Conservation (phyloP, 2,888 invertebrate genomes). For the Sesamia inferens region DNA sequence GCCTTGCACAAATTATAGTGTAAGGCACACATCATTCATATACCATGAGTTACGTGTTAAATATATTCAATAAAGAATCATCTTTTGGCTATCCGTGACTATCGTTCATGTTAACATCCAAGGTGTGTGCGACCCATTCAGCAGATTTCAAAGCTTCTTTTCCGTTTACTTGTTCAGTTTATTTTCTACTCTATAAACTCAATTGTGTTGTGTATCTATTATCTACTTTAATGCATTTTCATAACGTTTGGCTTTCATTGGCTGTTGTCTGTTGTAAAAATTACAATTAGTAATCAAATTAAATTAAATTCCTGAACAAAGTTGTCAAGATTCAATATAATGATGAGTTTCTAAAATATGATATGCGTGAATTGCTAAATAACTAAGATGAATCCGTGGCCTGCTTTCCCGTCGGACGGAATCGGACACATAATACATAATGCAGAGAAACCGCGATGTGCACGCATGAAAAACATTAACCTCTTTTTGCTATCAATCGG, state of each 20-base stretch:
- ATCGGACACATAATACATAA: slow-evolving; percentile 26
- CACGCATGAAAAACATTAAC: slow-evolving; percentile 52
- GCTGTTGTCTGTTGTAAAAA: no score
- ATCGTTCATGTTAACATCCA: no score
- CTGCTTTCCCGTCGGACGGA: slow-evolving; percentile 19
- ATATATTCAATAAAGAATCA: no score
- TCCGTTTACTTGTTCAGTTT: background rate
- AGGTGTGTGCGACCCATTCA: no score
- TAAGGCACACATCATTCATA: no score
- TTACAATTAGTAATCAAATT: background rate
- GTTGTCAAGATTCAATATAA: background rate
- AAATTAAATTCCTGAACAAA: background rate
- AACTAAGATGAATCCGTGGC: slow-evolving; percentile 25
- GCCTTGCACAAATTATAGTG: no score
- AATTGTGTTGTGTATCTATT: background rate
- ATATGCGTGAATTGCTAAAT: slow-evolving; percentile 35
- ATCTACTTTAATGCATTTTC: background rate
- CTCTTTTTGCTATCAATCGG: slow-evolving; percentile 43
- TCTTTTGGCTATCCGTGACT: no score
- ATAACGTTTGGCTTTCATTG: background rate
- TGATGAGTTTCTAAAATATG: slow-evolving; percentile 16
- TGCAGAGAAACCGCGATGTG: slow-evolving; percentile 27
- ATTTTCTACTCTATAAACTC: background rate
- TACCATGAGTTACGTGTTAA: no score
- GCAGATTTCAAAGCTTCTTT: background rate